phyloP scores from a whole-genome alignment of 2,113 vertebrate species.

The Tauraco erythrolophus region DNA sequence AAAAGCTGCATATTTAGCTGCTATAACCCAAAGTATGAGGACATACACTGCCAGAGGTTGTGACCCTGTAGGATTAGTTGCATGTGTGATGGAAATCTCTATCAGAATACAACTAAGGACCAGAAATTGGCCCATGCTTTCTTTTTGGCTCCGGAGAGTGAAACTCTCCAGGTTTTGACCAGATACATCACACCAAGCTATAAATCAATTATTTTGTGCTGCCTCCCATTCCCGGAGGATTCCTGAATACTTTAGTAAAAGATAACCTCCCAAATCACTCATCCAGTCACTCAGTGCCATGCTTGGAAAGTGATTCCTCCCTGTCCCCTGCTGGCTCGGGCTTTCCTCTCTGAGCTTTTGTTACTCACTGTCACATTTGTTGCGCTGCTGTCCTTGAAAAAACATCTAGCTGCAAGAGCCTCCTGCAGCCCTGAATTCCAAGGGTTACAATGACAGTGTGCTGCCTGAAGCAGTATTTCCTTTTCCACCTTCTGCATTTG shows the following conservation, averaged over 20 bases:
- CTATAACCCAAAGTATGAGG: not conserved
- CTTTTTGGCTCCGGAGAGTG: not conserved
- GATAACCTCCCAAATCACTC: not conserved
- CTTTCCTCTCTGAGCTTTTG: not conserved
- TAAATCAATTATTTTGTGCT: not conserved
- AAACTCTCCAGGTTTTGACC: not conserved
- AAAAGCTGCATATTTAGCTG: not conserved
- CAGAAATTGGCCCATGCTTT: not conserved
- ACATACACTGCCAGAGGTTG: not conserved
- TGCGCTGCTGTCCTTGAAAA: not conserved
- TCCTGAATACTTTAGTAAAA: not conserved
- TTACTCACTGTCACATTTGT: not conserved
- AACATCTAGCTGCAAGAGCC: not conserved
- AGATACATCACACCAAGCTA: not conserved
- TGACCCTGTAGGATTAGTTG: not conserved
- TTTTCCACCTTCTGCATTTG: not conserved
- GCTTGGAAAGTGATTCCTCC: not conserved
- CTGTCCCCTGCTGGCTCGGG: not conserved
- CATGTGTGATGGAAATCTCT: not conserved
- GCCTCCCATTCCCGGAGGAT: not conserved
- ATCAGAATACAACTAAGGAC: not conserved
- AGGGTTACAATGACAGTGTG: conserved; percentile 22
- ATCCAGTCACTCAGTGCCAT: not conserved
- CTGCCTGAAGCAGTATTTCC: conserved; percentile 39
- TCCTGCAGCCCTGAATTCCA: conserved; percentile 50